These are phyloP conservation scores for Lasioglossum lativentre DNA, from an alignment of 2,888 invertebrate genomes.

Conservation along the genomic window DNA sequence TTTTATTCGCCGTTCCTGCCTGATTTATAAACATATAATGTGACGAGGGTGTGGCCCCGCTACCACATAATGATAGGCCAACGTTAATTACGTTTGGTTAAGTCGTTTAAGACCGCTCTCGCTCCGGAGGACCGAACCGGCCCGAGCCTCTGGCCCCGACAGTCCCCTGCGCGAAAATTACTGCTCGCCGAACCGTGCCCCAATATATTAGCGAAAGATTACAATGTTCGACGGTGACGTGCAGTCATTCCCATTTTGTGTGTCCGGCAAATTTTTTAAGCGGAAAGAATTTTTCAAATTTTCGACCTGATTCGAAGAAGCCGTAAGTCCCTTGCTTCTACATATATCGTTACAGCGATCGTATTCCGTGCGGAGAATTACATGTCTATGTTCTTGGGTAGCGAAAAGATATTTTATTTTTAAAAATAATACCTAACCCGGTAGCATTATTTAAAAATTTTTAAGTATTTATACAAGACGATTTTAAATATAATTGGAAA, in stretches of 20 bases:
- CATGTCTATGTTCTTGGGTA: background rate
- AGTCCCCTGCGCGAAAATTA: slow-evolving; percentile 64
- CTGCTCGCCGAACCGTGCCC: slow-evolving; percentile 53
- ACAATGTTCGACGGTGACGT: slow-evolving; percentile 55
- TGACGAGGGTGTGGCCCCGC: slow-evolving; percentile 85
- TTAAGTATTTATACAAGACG: too few species aligned
- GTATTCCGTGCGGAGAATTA: background rate
- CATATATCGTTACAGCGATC: background rate
- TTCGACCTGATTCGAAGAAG: background rate
- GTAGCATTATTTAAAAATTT: too few species aligned
- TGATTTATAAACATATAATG: slow-evolving; percentile 85
- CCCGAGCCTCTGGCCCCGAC: background rate
- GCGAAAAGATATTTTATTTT: too few species aligned
- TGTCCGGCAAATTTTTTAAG: background rate
- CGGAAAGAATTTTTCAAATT: background rate
- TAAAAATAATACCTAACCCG: too few species aligned
- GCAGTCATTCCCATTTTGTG: background rate
- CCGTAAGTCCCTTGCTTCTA: background rate
- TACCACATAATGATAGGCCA: slow-evolving; percentile 85
- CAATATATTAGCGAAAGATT: slow-evolving; percentile 66
- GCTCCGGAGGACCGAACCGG: background rate
- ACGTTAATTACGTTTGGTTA: slow-evolving; percentile 84
- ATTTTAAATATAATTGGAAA: too few species aligned
- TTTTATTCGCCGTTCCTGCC: slow-evolving; percentile 74
- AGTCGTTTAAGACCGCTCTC: slow-evolving; percentile 68